A percentile compares a stretch with the other conserved stretches of the same genome.
These are phyloP conservation scores for Fragum whitleyi DNA, from an alignment of 2,888 invertebrate genomes.

Conservation along the genomic window DNA sequence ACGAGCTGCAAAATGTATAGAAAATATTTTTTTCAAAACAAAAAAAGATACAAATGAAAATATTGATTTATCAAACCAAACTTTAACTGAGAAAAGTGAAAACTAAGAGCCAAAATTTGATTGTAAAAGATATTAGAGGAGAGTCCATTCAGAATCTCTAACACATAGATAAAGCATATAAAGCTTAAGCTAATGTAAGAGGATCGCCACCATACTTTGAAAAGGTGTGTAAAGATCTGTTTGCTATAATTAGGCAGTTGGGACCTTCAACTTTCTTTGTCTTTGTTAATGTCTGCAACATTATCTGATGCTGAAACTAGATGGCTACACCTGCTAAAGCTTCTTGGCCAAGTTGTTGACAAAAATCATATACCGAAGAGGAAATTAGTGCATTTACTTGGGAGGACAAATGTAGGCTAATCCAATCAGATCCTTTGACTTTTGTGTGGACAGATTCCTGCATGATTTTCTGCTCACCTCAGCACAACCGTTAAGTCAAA, in stretches of 20 bases:
- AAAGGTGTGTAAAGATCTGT: slow-evolving; percentile 61
- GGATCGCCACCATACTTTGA: slow-evolving; percentile 65
- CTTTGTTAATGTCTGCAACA: too few relatives aligned
- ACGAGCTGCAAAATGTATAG: slow-evolving; percentile 37
- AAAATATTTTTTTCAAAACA: slow-evolving; percentile 63
- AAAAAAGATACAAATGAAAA: slow-evolving; percentile 61
- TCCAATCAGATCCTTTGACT: slow-evolving; percentile 53
- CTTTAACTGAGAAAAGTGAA: slow-evolving; percentile 54
- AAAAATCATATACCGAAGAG: slow-evolving; percentile 40
- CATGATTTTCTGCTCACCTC: slow-evolving; percentile 23
- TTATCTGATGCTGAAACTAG: slow-evolving; percentile 66
- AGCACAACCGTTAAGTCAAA: slow-evolving; percentile 46
- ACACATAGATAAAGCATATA: slow-evolving; percentile 54
- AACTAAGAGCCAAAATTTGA: slow-evolving; percentile 34
- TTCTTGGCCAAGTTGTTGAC: slow-evolving; percentile 37
- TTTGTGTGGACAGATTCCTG: slow-evolving; percentile 31
- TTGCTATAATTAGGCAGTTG: slow-evolving; percentile 70
- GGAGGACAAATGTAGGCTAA: slow-evolving; percentile 44
- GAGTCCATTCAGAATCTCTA: slow-evolving; percentile 17
- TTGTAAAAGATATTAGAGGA: slow-evolving; percentile 45
- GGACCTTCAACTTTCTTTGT: slow-evolving; percentile 61
- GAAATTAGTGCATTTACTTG: slow-evolving; percentile 40
- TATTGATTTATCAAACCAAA: slow-evolving; percentile 39
- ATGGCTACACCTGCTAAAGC: slow-evolving; percentile 48
- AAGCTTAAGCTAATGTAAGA: slow-evolving; percentile 47